These are phyloP conservation scores for Drosophila sechellia DNA, from an alignment of 1,140 invertebrate species.

Conservation along the genomic window DNA sequence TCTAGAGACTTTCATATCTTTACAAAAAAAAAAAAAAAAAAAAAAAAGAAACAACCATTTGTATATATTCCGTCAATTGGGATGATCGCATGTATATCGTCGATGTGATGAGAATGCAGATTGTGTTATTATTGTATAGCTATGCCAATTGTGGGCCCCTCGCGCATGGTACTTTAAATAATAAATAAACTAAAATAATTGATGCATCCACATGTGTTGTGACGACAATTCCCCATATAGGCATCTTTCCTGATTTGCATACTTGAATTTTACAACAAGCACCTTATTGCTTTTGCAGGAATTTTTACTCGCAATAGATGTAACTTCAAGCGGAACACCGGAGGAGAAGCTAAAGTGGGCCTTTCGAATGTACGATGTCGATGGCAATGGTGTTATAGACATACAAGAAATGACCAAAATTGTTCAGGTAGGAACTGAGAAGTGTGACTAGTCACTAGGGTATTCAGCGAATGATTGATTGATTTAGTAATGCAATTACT, in stretches of 20 bases:
- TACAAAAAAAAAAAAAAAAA: too few relatives aligned
- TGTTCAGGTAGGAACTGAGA: constrained; percentile 89
- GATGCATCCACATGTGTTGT: not conserved
- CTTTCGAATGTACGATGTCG: constrained; percentile 99
- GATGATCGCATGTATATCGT: constrained; percentile 26
- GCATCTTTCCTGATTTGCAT: not conserved
- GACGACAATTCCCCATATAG: not conserved
- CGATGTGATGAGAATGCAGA: constrained; percentile 40
- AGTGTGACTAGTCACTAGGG: not conserved
- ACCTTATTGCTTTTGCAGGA: constrained; percentile 87
- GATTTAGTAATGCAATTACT: too few relatives aligned
- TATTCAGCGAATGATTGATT: too few relatives aligned
- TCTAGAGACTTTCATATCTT: too few relatives aligned
- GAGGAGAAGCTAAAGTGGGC: constrained; percentile 99
- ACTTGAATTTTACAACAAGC: not conserved
- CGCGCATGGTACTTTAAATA: constrained; percentile 28
- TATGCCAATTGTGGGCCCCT: constrained; percentile 18
- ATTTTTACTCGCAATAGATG: constrained; percentile 98
- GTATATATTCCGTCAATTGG: constrained; percentile 22
- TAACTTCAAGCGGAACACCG: constrained; percentile 98
- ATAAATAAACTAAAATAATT: constrained; percentile 12
- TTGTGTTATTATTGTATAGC: constrained; percentile 38
- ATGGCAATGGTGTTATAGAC: constrained; percentile 99
- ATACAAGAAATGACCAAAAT: constrained; percentile 98
- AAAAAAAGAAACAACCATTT: not conserved